Evolutionary conservation across 2,113 vertebrate genomes (phyloP).

Genomic region (Cyanoderma ruficeps): DNA sequence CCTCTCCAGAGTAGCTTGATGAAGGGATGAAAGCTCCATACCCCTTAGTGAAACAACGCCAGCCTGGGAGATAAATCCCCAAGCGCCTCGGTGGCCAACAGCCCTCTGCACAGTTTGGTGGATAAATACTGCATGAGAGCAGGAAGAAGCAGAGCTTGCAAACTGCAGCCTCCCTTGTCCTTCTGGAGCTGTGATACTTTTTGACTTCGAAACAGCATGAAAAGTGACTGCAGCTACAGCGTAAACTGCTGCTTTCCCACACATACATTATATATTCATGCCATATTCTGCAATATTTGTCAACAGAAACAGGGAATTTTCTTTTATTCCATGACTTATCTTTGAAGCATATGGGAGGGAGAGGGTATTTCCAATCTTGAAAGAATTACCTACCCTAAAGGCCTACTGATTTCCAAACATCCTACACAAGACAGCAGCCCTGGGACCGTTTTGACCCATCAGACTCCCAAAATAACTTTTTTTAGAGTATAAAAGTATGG

Average conservation of each 20-base stretch:
- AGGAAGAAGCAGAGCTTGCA: background rate
- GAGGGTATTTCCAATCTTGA: background rate
- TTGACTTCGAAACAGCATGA: background rate
- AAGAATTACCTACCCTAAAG: background rate
- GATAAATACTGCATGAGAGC: background rate
- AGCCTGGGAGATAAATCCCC: conserved; percentile 1
- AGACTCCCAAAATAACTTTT: background rate
- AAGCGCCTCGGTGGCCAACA: background rate
- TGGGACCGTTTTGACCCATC: background rate
- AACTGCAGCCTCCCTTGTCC: background rate
- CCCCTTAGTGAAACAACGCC: background rate
- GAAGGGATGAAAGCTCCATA: conserved; percentile 17
- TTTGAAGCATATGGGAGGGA: background rate
- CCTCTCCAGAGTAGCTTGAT: conserved; percentile 8
- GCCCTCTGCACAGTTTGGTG: background rate
- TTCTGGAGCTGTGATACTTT: background rate
- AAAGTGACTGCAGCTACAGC: background rate
- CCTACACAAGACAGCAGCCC: background rate
- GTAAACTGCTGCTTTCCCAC: background rate
- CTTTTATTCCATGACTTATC: background rate
- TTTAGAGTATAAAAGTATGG: background rate
- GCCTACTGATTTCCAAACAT: background rate
- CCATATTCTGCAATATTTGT: background rate
- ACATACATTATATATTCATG: background rate
- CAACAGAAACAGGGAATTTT: background rate